phyloP scores from a whole-genome alignment of 2,113 vertebrate species.

The Nerophis ophidion region DNA sequence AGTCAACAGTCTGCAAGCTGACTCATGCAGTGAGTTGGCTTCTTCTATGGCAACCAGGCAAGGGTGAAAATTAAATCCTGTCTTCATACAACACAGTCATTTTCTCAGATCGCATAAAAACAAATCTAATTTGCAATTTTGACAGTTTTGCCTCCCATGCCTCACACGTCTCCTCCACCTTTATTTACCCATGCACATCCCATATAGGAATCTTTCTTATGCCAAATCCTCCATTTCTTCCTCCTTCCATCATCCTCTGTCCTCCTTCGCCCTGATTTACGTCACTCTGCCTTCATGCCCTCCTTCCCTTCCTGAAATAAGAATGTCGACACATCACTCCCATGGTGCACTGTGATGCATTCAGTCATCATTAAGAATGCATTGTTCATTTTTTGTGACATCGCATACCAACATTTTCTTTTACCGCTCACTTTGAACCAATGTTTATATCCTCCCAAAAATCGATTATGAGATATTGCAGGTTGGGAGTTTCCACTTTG shows the following conservation, averaged over 20 bases:
- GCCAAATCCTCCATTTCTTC: background rate
- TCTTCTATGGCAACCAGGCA: slow-evolving; percentile 12
- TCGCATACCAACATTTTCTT: slow-evolving; percentile 7
- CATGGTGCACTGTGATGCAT: slow-evolving; percentile 23
- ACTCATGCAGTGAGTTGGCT: slow-evolving; percentile 21
- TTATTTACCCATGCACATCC: slow-evolving; percentile 5
- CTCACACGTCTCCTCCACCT: background rate
- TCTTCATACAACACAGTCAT: background rate
- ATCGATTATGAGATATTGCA: slow-evolving; percentile 46
- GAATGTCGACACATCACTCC: slow-evolving; percentile 34
- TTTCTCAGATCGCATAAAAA: background rate
- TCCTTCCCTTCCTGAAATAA: slow-evolving; percentile 6
- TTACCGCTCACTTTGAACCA: background rate
- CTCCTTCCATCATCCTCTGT: background rate
- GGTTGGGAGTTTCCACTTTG: slow-evolving; percentile 28
- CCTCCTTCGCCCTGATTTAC: slow-evolving; percentile 9
- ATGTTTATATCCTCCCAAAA: background rate
- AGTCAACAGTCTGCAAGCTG: slow-evolving; percentile 23
- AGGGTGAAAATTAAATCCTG: background rate
- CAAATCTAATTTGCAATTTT: background rate
- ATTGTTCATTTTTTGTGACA: slow-evolving; percentile 1
- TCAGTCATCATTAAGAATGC: slow-evolving; percentile 22
- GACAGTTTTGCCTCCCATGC: background rate
- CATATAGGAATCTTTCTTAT: slow-evolving; percentile 1
- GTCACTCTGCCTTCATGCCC: background rate